Base-by-base conservation (phyloP, 92 coral and sea anemone genomes). In the Zoanthus gigantus region DNA sequence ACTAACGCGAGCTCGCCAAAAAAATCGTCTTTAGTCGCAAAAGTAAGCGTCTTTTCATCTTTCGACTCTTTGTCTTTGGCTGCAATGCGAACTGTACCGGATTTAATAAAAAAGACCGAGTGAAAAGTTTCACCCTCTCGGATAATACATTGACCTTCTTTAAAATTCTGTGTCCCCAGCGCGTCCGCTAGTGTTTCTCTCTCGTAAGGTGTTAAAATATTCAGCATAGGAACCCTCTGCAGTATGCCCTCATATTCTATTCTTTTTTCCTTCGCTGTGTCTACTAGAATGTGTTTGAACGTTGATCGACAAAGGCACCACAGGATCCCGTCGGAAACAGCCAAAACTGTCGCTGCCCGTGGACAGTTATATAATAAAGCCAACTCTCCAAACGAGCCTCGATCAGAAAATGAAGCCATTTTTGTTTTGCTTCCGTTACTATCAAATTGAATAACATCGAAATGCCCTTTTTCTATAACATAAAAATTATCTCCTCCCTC, bases 1-100 rank as follows among this genome's bases (percentile, higher is more conserved):
- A 91, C 89, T 2, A 91, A 91, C 4, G 94, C 94, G 9, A 88
- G 76, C 63, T 91, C 94, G 4, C 94, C 94, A 53, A 91, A 88
- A 63, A 88, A 91, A 9, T 91, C 94, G 1, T 88, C 94, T 42
- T 77, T 83, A 37, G 67, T 83, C 7, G 87, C 90, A 74, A 56
- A 56, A 18, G 92, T 78, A 14, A 91, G 85, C 15, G 89, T 78
- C 28, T 79, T 89, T 37, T 77, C 63, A 4, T 58, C 83, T 16
- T 74, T 47, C 6, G 77, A 17, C 16, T 88, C 75, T 4, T 17
- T 30, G 32, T 84, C 88, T 46, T 87, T 78, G 30, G 65, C 89
- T 46, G 89, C 42, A 50, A 91, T 73, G 30, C 76, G 72, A 18
- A 91, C 94, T 2, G 83, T 72, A 29, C 94, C 94, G 5, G 88